phyloP scores from a whole-genome alignment of 2,888 invertebrate species.

The Hydroisotoma schaefferi region DNA sequence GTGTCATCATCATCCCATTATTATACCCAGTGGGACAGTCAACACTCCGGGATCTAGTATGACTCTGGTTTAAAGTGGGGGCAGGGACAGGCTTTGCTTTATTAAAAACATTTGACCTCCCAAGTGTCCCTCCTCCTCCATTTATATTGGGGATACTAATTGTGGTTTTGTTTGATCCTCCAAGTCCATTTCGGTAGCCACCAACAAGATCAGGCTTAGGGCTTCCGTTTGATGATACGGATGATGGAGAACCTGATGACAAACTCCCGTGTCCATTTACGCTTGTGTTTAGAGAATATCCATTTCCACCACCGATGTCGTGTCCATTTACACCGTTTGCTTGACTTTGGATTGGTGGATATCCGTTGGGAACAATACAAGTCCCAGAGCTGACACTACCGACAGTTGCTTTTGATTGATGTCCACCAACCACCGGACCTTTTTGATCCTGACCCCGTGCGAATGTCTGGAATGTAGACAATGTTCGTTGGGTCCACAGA shows the following conservation, averaged over 20 bases:
- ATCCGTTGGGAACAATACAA: not conserved
- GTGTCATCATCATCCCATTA: slow-evolving; percentile 8
- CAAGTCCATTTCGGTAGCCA: not conserved
- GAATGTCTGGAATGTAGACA: slow-evolving; percentile 47
- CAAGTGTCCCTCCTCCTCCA: not conserved
- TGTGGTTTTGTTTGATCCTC: not conserved
- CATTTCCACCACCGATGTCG: not conserved
- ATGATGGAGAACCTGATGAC: slow-evolving; percentile 10
- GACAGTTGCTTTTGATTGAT: slow-evolving; percentile 8
- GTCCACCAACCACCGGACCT: slow-evolving; percentile 31
- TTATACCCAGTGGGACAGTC: slow-evolving; percentile 25
- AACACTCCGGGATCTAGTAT: slow-evolving; percentile 30
- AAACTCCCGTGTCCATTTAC: slow-evolving; percentile 5
- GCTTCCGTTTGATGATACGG: slow-evolving; percentile 13
- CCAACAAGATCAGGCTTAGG: not conserved
- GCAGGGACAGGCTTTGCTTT: slow-evolving; percentile 36
- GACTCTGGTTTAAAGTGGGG: slow-evolving; percentile 19
- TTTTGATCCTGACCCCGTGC: slow-evolving; percentile 35
- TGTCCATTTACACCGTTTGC: not conserved
- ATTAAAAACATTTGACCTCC: slow-evolving; percentile 7
- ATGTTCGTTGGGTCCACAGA: slow-evolving; percentile 46
- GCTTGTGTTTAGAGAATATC: not conserved
- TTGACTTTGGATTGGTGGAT: not conserved
- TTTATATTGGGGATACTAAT: not conserved
- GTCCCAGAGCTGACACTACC: too few relatives aligned